Percentiles rank a stretch among this genome's conserved stretches.
Evolutionary conservation across 2,797 vertebrate genomes (phyloP).

Genomic region (Syndactyla subalaris): DNA sequence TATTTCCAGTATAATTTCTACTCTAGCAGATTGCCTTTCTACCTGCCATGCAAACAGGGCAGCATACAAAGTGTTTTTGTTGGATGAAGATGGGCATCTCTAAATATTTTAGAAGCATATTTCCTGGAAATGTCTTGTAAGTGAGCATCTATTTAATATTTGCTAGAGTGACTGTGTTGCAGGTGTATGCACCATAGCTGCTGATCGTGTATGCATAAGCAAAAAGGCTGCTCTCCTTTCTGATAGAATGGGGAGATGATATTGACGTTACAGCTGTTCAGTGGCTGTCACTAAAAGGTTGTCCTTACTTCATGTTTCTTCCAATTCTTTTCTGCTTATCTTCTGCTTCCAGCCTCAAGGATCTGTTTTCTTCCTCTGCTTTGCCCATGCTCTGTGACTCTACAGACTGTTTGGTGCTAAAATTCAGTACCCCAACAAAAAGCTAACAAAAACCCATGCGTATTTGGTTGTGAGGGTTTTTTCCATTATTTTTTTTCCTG

Average conservation of each 20-base stretch:
- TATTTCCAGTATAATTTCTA: constrained; percentile 2
- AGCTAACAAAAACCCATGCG: background rate
- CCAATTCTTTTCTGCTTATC: background rate
- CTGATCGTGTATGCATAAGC: background rate
- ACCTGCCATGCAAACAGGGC: background rate
- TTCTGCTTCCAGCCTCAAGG: background rate
- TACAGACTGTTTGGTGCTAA: background rate
- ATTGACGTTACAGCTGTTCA: background rate
- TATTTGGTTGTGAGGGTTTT: background rate
- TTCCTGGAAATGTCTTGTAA: background rate
- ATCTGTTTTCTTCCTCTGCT: fast-evolving
- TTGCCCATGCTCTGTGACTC: background rate
- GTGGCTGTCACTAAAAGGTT: background rate
- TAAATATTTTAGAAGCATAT: background rate
- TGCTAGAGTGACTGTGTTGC: background rate
- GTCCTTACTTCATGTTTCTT: background rate
- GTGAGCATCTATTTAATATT: background rate
- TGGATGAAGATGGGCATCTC: background rate
- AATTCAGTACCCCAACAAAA: background rate
- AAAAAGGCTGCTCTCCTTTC: background rate
- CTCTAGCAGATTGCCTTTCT: background rate
- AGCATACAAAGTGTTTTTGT: background rate
- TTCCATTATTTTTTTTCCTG: background rate
- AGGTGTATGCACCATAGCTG: background rate
- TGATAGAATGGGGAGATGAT: background rate